phyloP scores from a whole-genome alignment of 1,140 invertebrate species.

The Rhagoletis zephyria region DNA sequence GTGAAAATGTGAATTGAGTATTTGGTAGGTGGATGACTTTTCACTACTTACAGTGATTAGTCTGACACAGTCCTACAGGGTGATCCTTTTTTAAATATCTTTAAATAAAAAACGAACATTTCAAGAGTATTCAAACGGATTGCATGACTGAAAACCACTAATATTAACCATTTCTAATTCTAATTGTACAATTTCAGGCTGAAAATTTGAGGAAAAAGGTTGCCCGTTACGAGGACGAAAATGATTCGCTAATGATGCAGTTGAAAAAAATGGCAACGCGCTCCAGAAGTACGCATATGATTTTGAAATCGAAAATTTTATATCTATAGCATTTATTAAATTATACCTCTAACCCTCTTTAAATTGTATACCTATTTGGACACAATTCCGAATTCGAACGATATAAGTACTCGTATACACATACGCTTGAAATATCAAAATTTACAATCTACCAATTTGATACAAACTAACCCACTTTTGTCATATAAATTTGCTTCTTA shows the following conservation, averaged over 20 bases:
- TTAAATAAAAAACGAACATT: too few species aligned
- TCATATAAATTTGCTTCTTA: constrained; percentile 33
- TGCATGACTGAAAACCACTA: constrained; percentile 23
- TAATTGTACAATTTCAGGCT: constrained; percentile 77
- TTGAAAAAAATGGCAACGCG: constrained; percentile 93
- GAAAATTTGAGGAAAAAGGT: constrained; percentile 89
- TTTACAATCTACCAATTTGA: constrained; percentile 20
- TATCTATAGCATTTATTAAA: constrained; percentile 9
- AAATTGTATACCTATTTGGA: neutral
- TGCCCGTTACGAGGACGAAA: constrained; percentile 91
- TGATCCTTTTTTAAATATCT: too few species aligned
- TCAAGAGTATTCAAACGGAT: neutral
- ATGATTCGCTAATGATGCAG: constrained; percentile 91
- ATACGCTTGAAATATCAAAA: constrained; percentile 14
- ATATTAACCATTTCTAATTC: constrained; percentile 35
- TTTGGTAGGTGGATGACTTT: too few species aligned
- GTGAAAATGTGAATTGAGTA: too few species aligned
- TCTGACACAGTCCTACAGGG: too few species aligned
- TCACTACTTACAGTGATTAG: too few species aligned
- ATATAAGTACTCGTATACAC: neutral
- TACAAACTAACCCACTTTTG: constrained; percentile 2
- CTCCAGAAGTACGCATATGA: constrained; percentile 80
- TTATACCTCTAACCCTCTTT: neutral
- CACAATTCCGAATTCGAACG: neutral
- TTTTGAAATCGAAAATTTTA: constrained; percentile 2